phyloP scores from a whole-genome alignment of 2,113 vertebrate genomes.

The Eulemur rufifrons region DNA sequence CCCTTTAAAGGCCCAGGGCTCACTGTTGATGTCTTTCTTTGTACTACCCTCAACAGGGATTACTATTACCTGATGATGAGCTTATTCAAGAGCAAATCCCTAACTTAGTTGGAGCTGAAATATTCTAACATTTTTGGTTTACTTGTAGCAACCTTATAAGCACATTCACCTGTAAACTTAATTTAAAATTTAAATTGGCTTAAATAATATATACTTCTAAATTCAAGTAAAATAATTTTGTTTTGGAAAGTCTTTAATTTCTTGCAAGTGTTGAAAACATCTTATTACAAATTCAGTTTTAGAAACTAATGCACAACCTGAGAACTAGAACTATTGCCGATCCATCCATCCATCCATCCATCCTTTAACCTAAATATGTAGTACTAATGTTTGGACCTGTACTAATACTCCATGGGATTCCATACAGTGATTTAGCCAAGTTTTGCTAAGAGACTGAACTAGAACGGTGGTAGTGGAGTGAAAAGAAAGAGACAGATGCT shows the following conservation, averaged over 20 bases:
- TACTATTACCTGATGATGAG: not conserved
- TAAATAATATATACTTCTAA: not conserved
- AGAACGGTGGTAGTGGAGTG: not conserved
- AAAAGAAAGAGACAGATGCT: not conserved
- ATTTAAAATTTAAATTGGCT: not conserved
- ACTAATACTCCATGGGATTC: not conserved
- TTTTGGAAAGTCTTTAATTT: not conserved
- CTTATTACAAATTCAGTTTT: not conserved
- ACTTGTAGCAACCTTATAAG: not conserved
- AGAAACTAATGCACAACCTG: not conserved
- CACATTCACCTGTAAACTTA: not conserved
- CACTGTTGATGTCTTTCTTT: not conserved
- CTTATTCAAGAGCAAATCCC: not conserved
- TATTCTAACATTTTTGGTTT: not conserved
- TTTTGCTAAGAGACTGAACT: not conserved
- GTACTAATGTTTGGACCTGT: not conserved
- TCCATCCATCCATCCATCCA: not conserved
- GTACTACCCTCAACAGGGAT: not conserved
- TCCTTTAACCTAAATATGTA: not conserved
- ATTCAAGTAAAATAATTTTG: not conserved
- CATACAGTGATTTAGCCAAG: not conserved
- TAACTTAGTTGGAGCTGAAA: not conserved
- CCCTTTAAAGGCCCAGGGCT: not conserved
- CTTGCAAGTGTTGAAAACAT: not conserved
- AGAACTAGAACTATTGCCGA: not conserved